Evolutionary conservation across 2,888 invertebrate genomes (phyloP), one percentile per base, ranked within the genome.

Genomic region (Girardia tigrina): DNA sequence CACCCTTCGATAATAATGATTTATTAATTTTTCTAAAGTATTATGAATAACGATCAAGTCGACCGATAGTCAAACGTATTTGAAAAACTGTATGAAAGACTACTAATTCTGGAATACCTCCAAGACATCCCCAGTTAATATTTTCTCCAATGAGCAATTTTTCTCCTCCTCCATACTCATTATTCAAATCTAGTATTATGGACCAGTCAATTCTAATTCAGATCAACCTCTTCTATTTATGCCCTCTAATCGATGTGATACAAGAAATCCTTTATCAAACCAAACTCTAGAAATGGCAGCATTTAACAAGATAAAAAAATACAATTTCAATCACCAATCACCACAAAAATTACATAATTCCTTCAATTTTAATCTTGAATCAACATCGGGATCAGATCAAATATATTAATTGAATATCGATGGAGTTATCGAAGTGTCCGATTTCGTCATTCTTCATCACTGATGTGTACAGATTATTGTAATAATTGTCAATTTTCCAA

Each of bases 121-220:
- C 56, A 8, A 56, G 56, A 56, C 56, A 56, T n/a, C 56, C 56
- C 23, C 56, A 56, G 56, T 56, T 56, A 23, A 56, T 56, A 12
- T 56, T 56, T n/a, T 56, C 56, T 56, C 56, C 56, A 56, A 56
- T 56, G 56, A 56, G 56, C 56, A 56, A 56, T 56, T 56, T 56
- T 56, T 56, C 56, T 56, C 56, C 56, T 4, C 56, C 56, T 6
- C 56, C 56, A 56, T 56, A n/a, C 2, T 56, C 56, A 6, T 56
- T 56, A 56, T 56, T 56, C 56, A 56, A 23, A 56, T n/a, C 56
- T 56, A 23, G 56, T 56, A 56, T 56, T 4, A 56, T 56, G 56
- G 56, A 56, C 56, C 56, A 56, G 56, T 56, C 56, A 56, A 56
- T 56, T 56, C 56, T 2, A 56, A 56, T 56, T 56, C 56, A 56